Conservation (phyloP, 2,113 vertebrate genomes). For the Diphyllodes magnificus region DNA sequence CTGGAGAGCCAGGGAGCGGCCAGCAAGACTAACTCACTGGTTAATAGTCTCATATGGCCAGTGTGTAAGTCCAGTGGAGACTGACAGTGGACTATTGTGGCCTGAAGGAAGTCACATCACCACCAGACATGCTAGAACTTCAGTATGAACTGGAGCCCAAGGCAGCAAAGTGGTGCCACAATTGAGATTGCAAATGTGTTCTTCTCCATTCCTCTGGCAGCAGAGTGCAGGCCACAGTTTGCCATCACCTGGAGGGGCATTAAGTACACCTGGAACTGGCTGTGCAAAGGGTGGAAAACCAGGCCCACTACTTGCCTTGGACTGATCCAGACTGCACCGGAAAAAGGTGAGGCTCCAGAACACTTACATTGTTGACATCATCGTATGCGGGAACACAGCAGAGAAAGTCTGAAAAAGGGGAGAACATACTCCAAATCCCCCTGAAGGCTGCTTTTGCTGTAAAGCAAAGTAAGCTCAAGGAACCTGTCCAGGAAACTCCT, state of each 20-base stretch:
- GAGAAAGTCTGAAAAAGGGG: background rate
- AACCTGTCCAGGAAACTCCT: background rate
- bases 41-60: no score
- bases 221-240: background rate
- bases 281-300: background rate
- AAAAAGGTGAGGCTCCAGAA: background rate
- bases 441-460: background rate
- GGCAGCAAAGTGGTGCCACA: background rate
- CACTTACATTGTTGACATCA: background rate
- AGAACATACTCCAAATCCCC: background rate
- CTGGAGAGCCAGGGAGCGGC: background rate
- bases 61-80: background rate
- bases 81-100: accelerated
- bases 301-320: background rate
- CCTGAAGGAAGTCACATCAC: background rate
- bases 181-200: background rate
- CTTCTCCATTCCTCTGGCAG: background rate
- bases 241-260: background rate
- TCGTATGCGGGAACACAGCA: background rate
- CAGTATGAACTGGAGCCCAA: background rate
- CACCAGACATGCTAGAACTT: background rate
- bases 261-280: background rate
- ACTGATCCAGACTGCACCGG: background rate
- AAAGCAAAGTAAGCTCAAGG: background rate
- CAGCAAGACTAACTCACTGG: background rate